Percentiles rank a stretch among this genome's conserved stretches.
These are phyloP conservation scores for Malurus alboscapulatus DNA, from an alignment of 2,113 vertebrate genomes.

Conservation along the genomic window DNA sequence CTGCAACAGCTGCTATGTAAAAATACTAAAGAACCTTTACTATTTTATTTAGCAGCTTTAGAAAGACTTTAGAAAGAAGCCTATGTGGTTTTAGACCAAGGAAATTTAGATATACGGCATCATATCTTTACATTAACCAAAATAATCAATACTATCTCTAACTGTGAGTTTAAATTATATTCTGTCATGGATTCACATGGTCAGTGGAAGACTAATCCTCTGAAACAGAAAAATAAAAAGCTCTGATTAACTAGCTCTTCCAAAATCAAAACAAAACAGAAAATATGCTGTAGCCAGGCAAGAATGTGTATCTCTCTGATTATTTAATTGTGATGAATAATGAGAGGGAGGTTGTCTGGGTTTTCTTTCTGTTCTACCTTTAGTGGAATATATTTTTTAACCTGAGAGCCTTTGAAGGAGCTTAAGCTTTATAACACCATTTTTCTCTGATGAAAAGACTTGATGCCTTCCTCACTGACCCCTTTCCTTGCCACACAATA, in stretches of 20 bases:
- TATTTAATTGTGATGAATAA: conserved; percentile 32
- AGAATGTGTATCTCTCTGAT: not conserved
- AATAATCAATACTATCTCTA: not conserved
- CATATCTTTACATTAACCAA: not conserved
- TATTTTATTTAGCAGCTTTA: not conserved
- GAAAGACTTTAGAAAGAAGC: not conserved
- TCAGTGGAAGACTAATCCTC: not conserved
- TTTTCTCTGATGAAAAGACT: conserved; percentile 48
- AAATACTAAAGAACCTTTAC: not conserved
- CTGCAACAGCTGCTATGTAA: not conserved
- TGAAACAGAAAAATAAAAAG: not conserved
- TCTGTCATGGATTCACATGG: not conserved
- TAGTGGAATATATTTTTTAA: not conserved
- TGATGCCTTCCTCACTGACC: conserved; percentile 39
- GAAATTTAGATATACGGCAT: not conserved
- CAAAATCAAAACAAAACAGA: not conserved
- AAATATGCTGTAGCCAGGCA: not conserved
- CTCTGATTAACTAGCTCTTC: not conserved
- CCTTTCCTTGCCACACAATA: conserved; percentile 34
- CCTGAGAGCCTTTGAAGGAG: conserved; percentile 26
- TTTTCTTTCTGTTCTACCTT: conserved; percentile 29
- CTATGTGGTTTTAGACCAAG: not conserved
- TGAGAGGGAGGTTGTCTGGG: not conserved
- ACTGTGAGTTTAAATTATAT: not conserved
- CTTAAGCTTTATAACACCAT: conserved; percentile 52